phyloP scores from a whole-genome alignment of 1,140 invertebrate genomes.

The Fopius arisanus region DNA sequence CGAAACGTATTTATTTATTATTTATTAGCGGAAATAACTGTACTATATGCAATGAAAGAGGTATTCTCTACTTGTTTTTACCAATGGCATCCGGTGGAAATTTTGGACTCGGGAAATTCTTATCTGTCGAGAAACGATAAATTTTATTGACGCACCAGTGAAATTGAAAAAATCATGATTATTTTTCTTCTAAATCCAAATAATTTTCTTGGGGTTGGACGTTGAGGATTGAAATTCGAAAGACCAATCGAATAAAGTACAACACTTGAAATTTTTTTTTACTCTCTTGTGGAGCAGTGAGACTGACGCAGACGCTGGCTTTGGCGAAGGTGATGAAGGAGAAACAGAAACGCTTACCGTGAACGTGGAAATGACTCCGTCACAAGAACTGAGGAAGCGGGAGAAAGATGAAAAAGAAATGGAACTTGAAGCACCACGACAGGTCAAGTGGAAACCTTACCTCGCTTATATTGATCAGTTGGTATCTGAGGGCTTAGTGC shows the following conservation, averaged over 20 bases:
- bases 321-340: slow-evolving; percentile 24
- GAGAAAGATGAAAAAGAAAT: slow-evolving; percentile 38
- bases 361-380: slow-evolving; percentile 35
- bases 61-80: too few relatives aligned
- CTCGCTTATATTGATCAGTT: slow-evolving; percentile 71
- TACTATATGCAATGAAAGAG: too few relatives aligned
- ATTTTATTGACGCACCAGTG: too few relatives aligned
- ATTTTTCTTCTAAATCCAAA: too few relatives aligned
- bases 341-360: slow-evolving; percentile 9
- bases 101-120: too few relatives aligned
- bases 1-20: too few relatives aligned
- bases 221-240: too few relatives aligned
- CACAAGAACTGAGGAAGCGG: slow-evolving; percentile 33
- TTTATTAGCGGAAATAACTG: too few relatives aligned
- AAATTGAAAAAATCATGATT: too few relatives aligned
- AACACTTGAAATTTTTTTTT: not conserved
- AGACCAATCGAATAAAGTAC: not conserved
- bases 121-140: too few relatives aligned
- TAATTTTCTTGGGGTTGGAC: too few relatives aligned
- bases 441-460: slow-evolving; percentile 70
- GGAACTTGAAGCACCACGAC: slow-evolving; percentile 42
- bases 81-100: too few relatives aligned
- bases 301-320: not conserved
- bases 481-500: slow-evolving; percentile 69
- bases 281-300: not conserved